Percentiles rank a stretch among this genome's conserved stretches.
Evolutionary conservation across 1,140 invertebrate genomes (phyloP).

Genomic region (Trachymyrmex septentrionalis): DNA sequence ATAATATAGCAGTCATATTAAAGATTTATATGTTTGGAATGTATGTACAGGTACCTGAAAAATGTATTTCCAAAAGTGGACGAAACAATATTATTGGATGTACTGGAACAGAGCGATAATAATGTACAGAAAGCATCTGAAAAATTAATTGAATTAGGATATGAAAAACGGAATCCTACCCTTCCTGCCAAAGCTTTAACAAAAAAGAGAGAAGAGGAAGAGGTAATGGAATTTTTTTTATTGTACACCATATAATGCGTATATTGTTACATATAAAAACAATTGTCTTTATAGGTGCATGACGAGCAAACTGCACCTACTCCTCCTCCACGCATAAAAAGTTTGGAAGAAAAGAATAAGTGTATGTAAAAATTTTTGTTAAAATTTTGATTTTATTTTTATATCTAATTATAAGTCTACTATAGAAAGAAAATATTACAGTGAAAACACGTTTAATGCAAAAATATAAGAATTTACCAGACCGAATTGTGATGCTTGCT

Average conservation of each 20-base stretch:
- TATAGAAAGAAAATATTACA: constrained; percentile 83
- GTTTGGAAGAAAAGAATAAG: constrained; percentile 91
- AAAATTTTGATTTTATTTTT: constrained; percentile 9
- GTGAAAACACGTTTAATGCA: constrained; percentile 92
- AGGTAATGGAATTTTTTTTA: constrained; percentile 75
- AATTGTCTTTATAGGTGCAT: constrained; percentile 77
- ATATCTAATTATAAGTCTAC: not conserved
- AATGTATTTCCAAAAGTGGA: constrained; percentile 96
- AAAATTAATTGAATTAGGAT: constrained; percentile 92
- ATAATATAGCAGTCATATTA: constrained; percentile 19
- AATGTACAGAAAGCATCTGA: constrained; percentile 95
- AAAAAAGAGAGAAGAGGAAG: constrained; percentile 87
- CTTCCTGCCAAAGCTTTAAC: constrained; percentile 84
- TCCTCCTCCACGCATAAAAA: constrained; percentile 89
- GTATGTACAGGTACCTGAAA: constrained; percentile 92
- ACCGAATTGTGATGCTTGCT: constrained; percentile 93
- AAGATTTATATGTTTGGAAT: constrained; percentile 47
- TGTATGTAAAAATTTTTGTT: constrained; percentile 86
- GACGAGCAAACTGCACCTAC: constrained; percentile 85
- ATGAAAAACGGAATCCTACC: constrained; percentile 91
- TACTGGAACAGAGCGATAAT: constrained; percentile 94
- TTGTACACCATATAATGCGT: not conserved
- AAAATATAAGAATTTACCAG: constrained; percentile 91
- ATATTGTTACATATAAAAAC: not conserved
- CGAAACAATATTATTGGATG: constrained; percentile 94